These are phyloP conservation scores for Zosterops pallidus DNA, from an alignment of 2,113 vertebrate species.

Conservation along the genomic window DNA sequence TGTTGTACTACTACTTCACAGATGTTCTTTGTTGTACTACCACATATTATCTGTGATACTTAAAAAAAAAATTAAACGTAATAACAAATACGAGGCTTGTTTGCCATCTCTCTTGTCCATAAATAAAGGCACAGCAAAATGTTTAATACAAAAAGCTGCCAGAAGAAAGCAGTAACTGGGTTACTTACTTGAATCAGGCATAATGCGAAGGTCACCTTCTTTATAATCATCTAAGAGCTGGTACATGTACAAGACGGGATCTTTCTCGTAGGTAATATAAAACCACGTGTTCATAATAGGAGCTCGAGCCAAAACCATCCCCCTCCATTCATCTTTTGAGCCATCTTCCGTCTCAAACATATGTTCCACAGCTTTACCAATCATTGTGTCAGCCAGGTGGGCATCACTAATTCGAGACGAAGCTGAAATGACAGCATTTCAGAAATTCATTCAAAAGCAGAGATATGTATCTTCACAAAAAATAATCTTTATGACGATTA, in stretches of 20 bases:
- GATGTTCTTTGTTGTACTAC: neutral
- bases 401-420: constrained; percentile 90
- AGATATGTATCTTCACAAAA: neutral
- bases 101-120: neutral
- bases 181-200: constrained; percentile 94
- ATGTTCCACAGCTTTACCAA: constrained; percentile 96
- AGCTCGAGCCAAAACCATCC: constrained; percentile 94
- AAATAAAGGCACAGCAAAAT: neutral
- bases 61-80: neutral
- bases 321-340: constrained; percentile 96
- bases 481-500: neutral
- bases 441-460: neutral
- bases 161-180: neutral
- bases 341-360: constrained; percentile 99
- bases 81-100: neutral
- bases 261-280: constrained; percentile 98
- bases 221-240: constrained; percentile 97
- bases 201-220: constrained; percentile 96
- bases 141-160: neutral
- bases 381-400: constrained; percentile 92
- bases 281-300: constrained; percentile 98
- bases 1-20: neutral
- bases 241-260: constrained; percentile 98
- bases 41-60: neutral
- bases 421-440: constrained; percentile 69